Evolutionary conservation across 2,888 invertebrate species (phyloP).

Genomic region (Torymus aiolomorphi): DNA sequence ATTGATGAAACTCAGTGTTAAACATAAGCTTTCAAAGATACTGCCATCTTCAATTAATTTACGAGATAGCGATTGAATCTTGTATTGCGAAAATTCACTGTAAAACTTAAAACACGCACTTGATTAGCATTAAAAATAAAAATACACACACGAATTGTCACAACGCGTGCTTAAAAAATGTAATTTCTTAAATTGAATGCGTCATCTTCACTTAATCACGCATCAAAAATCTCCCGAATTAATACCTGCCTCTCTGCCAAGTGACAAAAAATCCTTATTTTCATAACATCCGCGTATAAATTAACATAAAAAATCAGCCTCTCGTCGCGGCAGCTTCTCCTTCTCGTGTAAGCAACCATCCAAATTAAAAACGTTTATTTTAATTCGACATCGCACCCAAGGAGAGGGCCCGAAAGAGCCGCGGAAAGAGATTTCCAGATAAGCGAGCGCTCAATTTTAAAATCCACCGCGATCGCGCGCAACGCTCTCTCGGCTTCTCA

Average conservation of each 20-base stretch:
- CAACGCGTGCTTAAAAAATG: not conserved
- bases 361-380: conserved; percentile 20
- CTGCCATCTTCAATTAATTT: too few relatives aligned
- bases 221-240: conserved; percentile 12
- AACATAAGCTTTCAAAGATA: too few relatives aligned
- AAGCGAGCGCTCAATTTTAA: conserved; percentile 17
- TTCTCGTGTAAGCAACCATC: not conserved
- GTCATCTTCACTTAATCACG: conserved; percentile 1
- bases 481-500: not conserved
- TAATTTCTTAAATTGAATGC: conserved; percentile 10
- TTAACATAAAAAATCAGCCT: conserved; percentile 23
- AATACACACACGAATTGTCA: not conserved
- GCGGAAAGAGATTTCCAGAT: conserved; percentile 23
- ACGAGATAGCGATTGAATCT: too few relatives aligned
- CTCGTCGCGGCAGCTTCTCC: too few relatives aligned
- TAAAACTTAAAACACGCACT: too few relatives aligned
- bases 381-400: too few relatives aligned
- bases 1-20: too few relatives aligned
- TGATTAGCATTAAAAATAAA: too few relatives aligned
- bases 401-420: not conserved
- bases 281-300: conserved; percentile 15
- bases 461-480: not conserved
- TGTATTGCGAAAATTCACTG: too few relatives aligned
- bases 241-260: not conserved
- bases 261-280: conserved; percentile 20